phyloP scores from a whole-genome alignment of 2,113 vertebrate genomes.

The Gasterosteus nipponicus region DNA sequence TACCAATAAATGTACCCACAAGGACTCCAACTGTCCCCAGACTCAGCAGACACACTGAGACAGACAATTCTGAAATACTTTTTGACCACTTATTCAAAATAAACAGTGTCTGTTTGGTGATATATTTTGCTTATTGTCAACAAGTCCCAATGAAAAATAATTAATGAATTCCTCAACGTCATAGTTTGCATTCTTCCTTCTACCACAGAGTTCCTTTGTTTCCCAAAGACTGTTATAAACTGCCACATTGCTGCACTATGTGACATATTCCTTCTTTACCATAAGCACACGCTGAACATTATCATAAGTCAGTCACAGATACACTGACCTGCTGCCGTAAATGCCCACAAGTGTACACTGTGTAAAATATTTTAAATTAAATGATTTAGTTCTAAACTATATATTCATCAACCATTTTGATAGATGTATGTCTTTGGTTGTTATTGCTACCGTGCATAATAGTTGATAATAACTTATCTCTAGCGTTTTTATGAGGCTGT shows the following conservation, averaged over 20 bases:
- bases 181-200: background rate
- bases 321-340: too few relatives aligned
- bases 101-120: background rate
- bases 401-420: background rate
- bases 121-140: background rate
- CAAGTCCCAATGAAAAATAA: background rate
- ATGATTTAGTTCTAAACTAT: background rate
- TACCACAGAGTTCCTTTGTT: background rate
- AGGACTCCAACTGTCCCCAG: background rate
- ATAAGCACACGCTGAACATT: background rate
- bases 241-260: too few relatives aligned
- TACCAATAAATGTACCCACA: slow-evolving; percentile 28
- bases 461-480: background rate
- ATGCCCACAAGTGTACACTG: background rate
- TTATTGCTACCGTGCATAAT: too few relatives aligned
- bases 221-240: background rate
- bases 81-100: background rate
- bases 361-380: background rate
- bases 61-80: background rate
- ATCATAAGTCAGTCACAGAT: background rate
- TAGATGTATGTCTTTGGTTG: background rate
- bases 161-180: background rate
- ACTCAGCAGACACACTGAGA: background rate
- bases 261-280: background rate
- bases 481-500: background rate